Conservation (phyloP, 2,888 invertebrate genomes). For the Altica lythri region DNA sequence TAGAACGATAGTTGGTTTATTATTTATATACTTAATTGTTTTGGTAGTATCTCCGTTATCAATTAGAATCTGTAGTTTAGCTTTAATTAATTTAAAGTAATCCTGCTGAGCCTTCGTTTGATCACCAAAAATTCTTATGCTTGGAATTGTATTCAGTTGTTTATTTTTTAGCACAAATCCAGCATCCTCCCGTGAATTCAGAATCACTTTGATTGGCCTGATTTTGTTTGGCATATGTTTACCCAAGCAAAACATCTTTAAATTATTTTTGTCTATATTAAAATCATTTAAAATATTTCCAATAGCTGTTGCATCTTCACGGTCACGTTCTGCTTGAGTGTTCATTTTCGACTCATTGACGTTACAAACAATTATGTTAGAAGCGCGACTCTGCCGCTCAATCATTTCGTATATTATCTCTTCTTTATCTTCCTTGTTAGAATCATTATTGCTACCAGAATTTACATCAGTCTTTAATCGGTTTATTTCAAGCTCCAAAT, state of each 20-base stretch:
- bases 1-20: too few relatives aligned
- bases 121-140: slow-evolving; percentile 8
- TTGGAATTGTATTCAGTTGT: slow-evolving; percentile 2
- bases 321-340: slow-evolving; percentile 1
- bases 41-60: neutral
- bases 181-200: slow-evolving; percentile 3
- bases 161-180: slow-evolving; percentile 5
- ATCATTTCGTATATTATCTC: neutral
- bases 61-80: neutral
- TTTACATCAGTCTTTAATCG: neutral
- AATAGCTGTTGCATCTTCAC: slow-evolving; percentile 10
- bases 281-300: slow-evolving; percentile 5
- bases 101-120: slow-evolving; percentile 2
- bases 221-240: slow-evolving; percentile 14
- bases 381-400: slow-evolving; percentile 45
- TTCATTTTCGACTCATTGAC: slow-evolving; percentile 10
- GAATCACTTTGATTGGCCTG: neutral
- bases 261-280: slow-evolving; percentile 7
- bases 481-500: neutral
- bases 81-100: slow-evolving; percentile 1
- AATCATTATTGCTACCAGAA: too few relatives aligned
- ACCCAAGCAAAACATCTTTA: slow-evolving; percentile 9
- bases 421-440: too few relatives aligned
- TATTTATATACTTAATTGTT: slow-evolving; percentile 2
- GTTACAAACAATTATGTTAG: slow-evolving; percentile 37